Conservation (phyloP, 2,113 vertebrate species). For the Onychorhynchus coronatus region DNA sequence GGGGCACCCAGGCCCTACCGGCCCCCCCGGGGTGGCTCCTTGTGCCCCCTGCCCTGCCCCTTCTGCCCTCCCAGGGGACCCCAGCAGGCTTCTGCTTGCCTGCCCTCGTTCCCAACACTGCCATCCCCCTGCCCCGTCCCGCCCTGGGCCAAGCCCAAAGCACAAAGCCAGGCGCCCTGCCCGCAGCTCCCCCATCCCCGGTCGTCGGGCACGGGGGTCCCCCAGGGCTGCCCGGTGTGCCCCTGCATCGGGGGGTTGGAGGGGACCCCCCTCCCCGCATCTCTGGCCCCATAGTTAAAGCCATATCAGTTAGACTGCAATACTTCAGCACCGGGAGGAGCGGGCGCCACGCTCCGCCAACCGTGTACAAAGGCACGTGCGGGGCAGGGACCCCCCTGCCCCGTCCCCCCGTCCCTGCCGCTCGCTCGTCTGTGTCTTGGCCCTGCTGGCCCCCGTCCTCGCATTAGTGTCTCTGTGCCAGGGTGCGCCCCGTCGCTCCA, state of each 20-base stretch:
- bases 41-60: neutral
- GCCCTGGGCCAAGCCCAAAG: conserved; percentile 31
- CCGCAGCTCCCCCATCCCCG: conserved; percentile 30
- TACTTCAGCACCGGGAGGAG: conserved; percentile 72
- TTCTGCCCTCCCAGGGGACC: conserved; percentile 10
- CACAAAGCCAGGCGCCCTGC: conserved; percentile 54
- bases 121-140: conserved; percentile 11
- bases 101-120: conserved; percentile 43
- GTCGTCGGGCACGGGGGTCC: conserved; percentile 39
- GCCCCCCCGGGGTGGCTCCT: neutral
- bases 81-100: neutral
- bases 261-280: conserved; percentile 58
- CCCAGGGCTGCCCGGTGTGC: conserved; percentile 36
- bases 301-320: conserved; percentile 87
- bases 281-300: conserved; percentile 79
- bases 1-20: conserved; percentile 2
- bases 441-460: conserved; percentile 25
- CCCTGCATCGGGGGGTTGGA: conserved; percentile 11
- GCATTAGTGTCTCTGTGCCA: conserved; percentile 63
- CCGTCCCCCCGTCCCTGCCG: conserved; percentile 19
- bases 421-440: conserved; percentile 46
- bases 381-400: conserved; percentile 40
- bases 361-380: conserved; percentile 63
- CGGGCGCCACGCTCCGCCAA: conserved; percentile 28
- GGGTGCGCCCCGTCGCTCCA: conserved; percentile 53